Base-by-base conservation (phyloP, 2,797 vertebrate species). In the Mus minutoides region DNA sequence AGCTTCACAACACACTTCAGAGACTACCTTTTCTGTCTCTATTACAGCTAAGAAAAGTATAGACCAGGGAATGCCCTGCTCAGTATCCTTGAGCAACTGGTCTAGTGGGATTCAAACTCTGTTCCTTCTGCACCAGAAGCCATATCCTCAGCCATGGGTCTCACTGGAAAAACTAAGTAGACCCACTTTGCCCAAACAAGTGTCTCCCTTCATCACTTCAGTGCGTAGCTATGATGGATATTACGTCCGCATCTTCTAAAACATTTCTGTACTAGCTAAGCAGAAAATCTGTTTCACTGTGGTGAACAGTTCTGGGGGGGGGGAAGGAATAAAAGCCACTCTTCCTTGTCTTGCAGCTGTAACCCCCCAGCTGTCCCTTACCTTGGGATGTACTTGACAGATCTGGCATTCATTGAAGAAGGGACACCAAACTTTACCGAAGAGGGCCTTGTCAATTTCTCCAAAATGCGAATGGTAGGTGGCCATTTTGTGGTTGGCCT, bases 391-490 rank as follows among this genome's bases (percentile, higher is more conserved):
- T 99, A 99, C 98, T 98, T 99, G 92, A 99, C 99, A 6, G 99
- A 99, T 97, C 98, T 99, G 98, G 99, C 99, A 2, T 99, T 99
- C 96, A 99, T 99, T 40, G 99, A 99, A 97, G 99, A 99, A 98
- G 99, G 99, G 97, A 99, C 99, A 24, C 99, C 99, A 60, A 99
- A 99, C 97, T 99, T 99, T 91, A 99, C 99, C 6, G 99, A 99
- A 96, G 99, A 99, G 97, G 99, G 99, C 95, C 99, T 99, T 82
- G 99, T 99, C 95, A 99, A 99, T 98, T 99, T 99, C 98, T 99
- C 99, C 98, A 99, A 99, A 98, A 99, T 99, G 99, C 99, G 99
- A 98, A 99, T 99, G 99, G 99, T 99, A 98, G 97, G 99, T 98
- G 83, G 2, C 11, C 40, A 37, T 78, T 92, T 94, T 17, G 43